Percentiles rank a stretch among this genome's conserved stretches.
Conservation (phyloP, 2,888 invertebrate species). For the Drosophila sordidula region DNA sequence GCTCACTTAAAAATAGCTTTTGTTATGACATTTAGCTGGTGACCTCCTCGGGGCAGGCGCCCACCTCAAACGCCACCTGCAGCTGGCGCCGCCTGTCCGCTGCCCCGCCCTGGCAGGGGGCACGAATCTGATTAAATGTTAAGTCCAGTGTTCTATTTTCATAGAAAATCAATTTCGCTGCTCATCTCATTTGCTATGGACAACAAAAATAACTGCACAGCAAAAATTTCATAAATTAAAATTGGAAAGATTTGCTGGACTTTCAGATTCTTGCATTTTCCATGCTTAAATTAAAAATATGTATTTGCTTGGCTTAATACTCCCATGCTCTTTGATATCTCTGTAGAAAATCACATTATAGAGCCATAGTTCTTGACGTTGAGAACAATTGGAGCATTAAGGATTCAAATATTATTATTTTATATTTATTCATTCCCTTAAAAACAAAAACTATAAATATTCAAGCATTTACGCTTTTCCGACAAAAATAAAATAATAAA, state of each 20-base stretch:
- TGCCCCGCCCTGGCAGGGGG: no score
- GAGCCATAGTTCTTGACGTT: no score
- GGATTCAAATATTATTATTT: no score
- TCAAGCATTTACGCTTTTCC: no score
- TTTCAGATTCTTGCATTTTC: background rate
- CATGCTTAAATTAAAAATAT: no score
- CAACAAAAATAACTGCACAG: background rate
- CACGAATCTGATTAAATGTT: slow-evolving; percentile 24
- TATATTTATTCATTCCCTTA: no score
- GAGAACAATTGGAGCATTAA: no score
- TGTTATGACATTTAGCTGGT: slow-evolving; percentile 75
- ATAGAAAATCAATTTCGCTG: slow-evolving; percentile 48
- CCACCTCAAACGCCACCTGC: slow-evolving; percentile 13
- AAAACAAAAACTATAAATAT: no score
- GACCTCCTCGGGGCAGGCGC: slow-evolving; percentile 38
- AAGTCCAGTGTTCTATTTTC: slow-evolving; percentile 44
- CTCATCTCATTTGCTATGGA: slow-evolving; percentile 15
- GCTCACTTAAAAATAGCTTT: slow-evolving; percentile 70
- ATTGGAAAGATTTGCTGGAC: background rate
- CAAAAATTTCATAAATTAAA: background rate
- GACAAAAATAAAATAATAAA: no score
- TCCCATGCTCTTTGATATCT: no score
- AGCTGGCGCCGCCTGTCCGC: background rate
- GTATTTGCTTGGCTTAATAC: background rate
- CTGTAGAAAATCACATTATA: no score